phyloP scores from a whole-genome alignment of 2,888 invertebrate species.

The Psylliodes chrysocephalus region DNA sequence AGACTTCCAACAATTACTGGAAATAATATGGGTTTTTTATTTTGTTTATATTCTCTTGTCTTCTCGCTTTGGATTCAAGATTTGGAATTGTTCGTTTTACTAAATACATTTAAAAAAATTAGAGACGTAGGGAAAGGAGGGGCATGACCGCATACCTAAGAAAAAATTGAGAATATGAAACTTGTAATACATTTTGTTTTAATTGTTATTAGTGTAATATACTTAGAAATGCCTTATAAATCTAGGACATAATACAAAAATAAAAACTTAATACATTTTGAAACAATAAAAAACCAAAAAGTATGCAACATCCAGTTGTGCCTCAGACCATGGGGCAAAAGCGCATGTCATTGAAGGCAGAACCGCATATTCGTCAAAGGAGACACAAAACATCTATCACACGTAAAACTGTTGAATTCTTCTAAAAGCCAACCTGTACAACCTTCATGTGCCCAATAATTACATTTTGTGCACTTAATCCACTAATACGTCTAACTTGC shows the following conservation, averaged over 20 bases:
- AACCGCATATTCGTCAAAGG: not conserved
- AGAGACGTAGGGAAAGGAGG: not conserved
- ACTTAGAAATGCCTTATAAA: not conserved
- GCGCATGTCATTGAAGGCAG: not conserved
- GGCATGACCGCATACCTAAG: not conserved
- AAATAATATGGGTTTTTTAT: too few relatives aligned
- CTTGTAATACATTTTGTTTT: not conserved
- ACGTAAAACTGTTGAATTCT: conserved; percentile 5
- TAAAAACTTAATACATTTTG: not conserved
- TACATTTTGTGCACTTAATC: conserved; percentile 11
- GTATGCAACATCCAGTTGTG: not conserved
- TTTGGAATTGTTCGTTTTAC: too few relatives aligned
- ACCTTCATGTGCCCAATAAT: conserved; percentile 2
- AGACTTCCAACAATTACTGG: too few relatives aligned
- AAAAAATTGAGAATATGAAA: not conserved
- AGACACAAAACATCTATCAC: conserved; percentile 11
- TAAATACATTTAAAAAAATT: too few relatives aligned
- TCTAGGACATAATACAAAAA: not conserved
- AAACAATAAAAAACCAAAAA: not conserved
- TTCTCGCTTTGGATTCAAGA: too few relatives aligned
- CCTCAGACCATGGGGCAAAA: not conserved
- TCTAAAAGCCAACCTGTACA: conserved; percentile 6
- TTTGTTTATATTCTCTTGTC: too few relatives aligned
- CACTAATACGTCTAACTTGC: not conserved
- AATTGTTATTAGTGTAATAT: not conserved